Conservation (phyloP, 1,140 invertebrate genomes). For the Teleogryllus occipitalis region DNA sequence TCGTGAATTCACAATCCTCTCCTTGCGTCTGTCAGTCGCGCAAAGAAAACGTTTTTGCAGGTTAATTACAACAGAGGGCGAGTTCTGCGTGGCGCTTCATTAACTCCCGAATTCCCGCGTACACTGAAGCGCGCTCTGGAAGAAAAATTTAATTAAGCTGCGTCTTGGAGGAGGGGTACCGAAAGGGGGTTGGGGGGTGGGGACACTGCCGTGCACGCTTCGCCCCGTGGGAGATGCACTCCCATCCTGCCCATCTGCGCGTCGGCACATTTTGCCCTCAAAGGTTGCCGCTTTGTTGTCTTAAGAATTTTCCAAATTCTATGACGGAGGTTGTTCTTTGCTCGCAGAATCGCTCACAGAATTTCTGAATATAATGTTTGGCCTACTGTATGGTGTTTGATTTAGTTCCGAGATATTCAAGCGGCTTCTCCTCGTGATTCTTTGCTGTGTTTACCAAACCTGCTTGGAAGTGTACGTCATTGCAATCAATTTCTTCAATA, state of each 20-base stretch:
- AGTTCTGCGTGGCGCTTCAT: background rate
- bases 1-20: no score
- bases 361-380: no score
- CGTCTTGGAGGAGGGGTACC: background rate
- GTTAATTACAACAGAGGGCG: background rate
- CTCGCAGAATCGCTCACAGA: no score
- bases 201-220: background rate
- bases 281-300: background rate
- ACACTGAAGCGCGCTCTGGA: background rate
- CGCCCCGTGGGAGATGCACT: background rate
- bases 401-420: no score
- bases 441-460: no score
- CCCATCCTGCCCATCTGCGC: background rate
- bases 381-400: no score
- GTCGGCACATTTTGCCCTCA: background rate
- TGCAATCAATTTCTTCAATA: no score
- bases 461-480: no score
- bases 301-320: background rate
- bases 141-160: conserved; percentile 6
- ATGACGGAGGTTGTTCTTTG: background rate
- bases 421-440: no score
- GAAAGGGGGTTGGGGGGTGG: no score
- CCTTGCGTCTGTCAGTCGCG: no score
- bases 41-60: background rate
- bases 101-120: background rate